Percentiles rank a stretch among this genome's conserved stretches.
phyloP scores from a whole-genome alignment of 2,113 vertebrate species.

The Cricetomys ansorgei region DNA sequence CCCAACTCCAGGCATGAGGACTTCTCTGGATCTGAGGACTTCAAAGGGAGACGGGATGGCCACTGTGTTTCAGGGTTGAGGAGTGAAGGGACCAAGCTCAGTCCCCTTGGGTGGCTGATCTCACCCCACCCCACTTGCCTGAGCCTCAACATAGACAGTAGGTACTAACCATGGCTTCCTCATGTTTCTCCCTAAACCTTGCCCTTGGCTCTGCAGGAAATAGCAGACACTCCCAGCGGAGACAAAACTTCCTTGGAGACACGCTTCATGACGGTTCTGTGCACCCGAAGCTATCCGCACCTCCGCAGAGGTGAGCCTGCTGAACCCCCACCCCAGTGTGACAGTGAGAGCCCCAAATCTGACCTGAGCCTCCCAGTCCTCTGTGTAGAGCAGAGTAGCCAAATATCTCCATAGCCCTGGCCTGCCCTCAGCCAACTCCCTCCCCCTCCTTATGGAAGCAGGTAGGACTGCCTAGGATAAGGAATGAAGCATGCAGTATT shows the following conservation, averaged over 20 bases:
- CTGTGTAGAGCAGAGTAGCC: neutral
- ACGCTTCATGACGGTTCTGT: slow-evolving; percentile 96
- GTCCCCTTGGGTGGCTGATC: neutral
- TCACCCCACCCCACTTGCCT: neutral
- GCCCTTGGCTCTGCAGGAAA: slow-evolving; percentile 87
- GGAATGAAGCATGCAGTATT: neutral
- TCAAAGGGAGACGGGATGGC: neutral
- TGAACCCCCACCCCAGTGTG: rapidly evolving
- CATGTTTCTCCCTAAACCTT: neutral
- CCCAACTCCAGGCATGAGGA: neutral
- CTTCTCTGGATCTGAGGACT: neutral
- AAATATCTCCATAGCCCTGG: neutral
- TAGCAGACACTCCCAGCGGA: slow-evolving; percentile 91
- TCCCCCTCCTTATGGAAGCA: neutral
- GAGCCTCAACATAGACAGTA: neutral
- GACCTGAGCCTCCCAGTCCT: neutral
- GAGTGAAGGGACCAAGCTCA: neutral
- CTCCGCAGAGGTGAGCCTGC: slow-evolving; percentile 92
- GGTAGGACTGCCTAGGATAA: neutral
- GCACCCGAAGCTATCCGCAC: slow-evolving; percentile 95
- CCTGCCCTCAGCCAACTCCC: neutral
- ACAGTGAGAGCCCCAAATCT: neutral
- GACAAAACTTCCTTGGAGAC: slow-evolving; percentile 94
- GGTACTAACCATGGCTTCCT: neutral
- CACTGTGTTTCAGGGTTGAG: neutral